A percentile compares a stretch with the other conserved stretches of the same genome.
phyloP scores from a whole-genome alignment of 2,888 invertebrate species.

The Poecilobothrus nobilitatus region DNA sequence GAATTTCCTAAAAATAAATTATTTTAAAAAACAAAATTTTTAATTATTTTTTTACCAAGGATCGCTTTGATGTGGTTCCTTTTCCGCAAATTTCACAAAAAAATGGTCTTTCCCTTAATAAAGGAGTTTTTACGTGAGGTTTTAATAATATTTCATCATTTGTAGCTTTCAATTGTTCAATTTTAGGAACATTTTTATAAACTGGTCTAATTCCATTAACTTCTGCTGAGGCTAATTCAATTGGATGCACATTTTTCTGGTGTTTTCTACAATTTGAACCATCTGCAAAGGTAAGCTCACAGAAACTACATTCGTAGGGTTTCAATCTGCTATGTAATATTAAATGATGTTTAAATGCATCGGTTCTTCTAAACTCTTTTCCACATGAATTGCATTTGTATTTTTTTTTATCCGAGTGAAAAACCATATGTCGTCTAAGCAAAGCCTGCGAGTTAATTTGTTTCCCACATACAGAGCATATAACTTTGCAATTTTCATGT shows the following conservation, averaged over 20 bases:
- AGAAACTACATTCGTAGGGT: conserved; percentile 42
- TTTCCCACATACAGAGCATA: conserved; percentile 42
- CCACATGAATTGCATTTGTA: conserved; percentile 40
- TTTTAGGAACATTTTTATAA: background rate
- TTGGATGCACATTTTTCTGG: conserved; percentile 41
- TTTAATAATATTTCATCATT: background rate
- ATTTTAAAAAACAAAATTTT: background rate
- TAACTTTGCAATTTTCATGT: conserved; percentile 41
- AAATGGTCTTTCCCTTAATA: conserved; percentile 30
- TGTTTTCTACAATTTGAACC: conserved; percentile 43
- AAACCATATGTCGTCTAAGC: conserved; percentile 43
- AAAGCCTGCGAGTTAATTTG: conserved; percentile 45
- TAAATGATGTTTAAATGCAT: conserved; percentile 41
- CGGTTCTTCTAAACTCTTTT: conserved; percentile 39
- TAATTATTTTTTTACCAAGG: conserved; percentile 18
- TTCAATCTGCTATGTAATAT: conserved; percentile 42
- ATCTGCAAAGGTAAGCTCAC: conserved; percentile 40
- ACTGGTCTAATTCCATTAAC: conserved; percentile 19
- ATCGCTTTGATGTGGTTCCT: conserved; percentile 38
- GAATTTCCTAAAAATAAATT: background rate
- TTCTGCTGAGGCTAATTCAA: conserved; percentile 41
- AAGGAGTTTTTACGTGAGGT: conserved; percentile 21
- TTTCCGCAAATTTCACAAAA: conserved; percentile 39
- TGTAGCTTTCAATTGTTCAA: background rate
- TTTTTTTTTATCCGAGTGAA: conserved; percentile 38